A percentile compares a stretch with the other conserved stretches of the same genome.
Evolutionary conservation across 2,797 vertebrate species (phyloP).

Genomic region (Chrosomus eos): DNA sequence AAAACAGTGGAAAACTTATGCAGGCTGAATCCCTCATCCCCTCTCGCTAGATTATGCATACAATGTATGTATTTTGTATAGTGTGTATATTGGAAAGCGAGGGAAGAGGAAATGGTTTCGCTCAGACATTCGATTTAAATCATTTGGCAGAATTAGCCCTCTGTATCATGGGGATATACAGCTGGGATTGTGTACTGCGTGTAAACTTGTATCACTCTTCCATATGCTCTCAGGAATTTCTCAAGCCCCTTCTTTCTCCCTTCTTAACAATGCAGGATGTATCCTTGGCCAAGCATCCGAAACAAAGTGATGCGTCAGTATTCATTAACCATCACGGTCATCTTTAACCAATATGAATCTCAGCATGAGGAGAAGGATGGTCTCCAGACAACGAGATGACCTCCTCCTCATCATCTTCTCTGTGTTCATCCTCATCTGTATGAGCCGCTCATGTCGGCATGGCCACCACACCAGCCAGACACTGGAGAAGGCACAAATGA

Average conservation of each 20-base stretch:
- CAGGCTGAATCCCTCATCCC: slow-evolving; percentile 55
- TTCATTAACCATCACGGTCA: neutral
- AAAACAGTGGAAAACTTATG: slow-evolving; percentile 63
- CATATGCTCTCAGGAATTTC: slow-evolving; percentile 72
- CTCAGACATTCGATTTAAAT: slow-evolving; percentile 71
- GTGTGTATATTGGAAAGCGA: slow-evolving; percentile 67
- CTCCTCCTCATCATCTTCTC: neutral
- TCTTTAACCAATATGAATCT: slow-evolving; percentile 21
- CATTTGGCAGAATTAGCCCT: slow-evolving; percentile 69
- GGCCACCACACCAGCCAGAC: slow-evolving; percentile 35
- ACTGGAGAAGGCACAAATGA: slow-evolving; percentile 30
- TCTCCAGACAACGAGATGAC: slow-evolving; percentile 8
- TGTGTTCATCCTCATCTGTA: slow-evolving; percentile 14
- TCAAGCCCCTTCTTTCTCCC: slow-evolving; percentile 28
- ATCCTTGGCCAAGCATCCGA: slow-evolving; percentile 4
- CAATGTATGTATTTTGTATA: slow-evolving; percentile 59
- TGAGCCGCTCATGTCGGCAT: slow-evolving; percentile 13
- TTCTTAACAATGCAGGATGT: slow-evolving; percentile 1
- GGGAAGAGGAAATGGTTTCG: slow-evolving; percentile 65
- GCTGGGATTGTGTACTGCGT: slow-evolving; percentile 71
- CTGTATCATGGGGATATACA: slow-evolving; percentile 67
- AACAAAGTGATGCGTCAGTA: slow-evolving; percentile 22
- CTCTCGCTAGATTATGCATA: slow-evolving; percentile 61
- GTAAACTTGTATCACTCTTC: slow-evolving; percentile 69
- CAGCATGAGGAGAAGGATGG: slow-evolving; percentile 20